A percentile compares a stretch with the other conserved stretches of the same genome.
These are phyloP conservation scores for Daphoenositta chrysoptera DNA, from an alignment of 2,113 vertebrate species.

Conservation along the genomic window DNA sequence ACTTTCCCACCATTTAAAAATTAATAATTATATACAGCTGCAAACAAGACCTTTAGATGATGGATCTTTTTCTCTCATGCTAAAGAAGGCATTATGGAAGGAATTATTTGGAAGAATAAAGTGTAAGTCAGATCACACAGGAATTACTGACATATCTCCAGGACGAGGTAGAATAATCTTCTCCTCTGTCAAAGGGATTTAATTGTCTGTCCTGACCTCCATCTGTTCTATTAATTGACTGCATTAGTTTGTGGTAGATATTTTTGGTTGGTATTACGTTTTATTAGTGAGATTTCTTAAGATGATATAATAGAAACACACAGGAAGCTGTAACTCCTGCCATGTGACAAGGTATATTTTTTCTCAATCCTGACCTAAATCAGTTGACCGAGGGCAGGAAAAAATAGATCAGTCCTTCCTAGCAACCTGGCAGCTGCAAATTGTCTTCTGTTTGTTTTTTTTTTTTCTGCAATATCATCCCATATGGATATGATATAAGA, in stretches of 20 bases:
- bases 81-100: background rate
- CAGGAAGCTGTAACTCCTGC: background rate
- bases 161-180: constrained; percentile 41
- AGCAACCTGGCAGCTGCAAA: background rate
- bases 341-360: background rate
- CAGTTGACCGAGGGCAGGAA: background rate
- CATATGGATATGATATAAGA: background rate
- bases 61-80: background rate
- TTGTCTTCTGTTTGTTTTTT: background rate
- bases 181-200: constrained; percentile 9
- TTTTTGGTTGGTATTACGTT: constrained; percentile 14
- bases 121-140: constrained; percentile 15
- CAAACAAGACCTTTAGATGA: background rate
- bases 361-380: constrained; percentile 8
- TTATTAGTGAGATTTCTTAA: constrained; percentile 32
- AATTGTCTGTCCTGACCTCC: constrained; percentile 38
- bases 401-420: background rate
- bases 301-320: background rate
- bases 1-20: background rate
- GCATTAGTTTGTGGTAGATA: constrained; percentile 16
- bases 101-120: constrained; percentile 35
- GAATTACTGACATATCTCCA: constrained; percentile 40
- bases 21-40: background rate
- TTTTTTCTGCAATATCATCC: background rate
- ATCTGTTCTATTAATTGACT: constrained; percentile 43